These are phyloP conservation scores for Myioborus miniatus DNA, from an alignment of 2,797 vertebrate species.

Conservation along the genomic window DNA sequence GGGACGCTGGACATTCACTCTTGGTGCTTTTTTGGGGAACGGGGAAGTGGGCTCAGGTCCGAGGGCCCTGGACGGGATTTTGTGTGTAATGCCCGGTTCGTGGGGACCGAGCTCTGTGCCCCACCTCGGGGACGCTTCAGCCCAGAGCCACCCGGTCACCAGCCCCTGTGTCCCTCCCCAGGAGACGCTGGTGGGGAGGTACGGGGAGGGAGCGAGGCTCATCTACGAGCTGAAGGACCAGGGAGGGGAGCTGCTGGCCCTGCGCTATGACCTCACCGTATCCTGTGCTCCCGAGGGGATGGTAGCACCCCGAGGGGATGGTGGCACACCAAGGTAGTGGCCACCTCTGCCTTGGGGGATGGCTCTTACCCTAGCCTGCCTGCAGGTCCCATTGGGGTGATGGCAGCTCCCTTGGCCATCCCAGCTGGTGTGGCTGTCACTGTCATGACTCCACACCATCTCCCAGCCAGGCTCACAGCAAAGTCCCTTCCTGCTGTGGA, in stretches of 20 bases:
- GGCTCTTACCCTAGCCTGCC: accelerated
- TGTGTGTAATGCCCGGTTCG: accelerated
- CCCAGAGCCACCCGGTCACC: not conserved
- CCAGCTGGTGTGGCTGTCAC: not conserved
- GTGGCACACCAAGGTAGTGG: accelerated
- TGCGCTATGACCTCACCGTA: constrained; percentile 97
- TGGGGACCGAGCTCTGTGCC: not conserved
- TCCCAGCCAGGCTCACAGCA: not conserved
- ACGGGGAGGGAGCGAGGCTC: constrained; percentile 92
- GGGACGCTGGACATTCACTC: not conserved
- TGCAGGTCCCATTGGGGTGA: accelerated
- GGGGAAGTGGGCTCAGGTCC: accelerated
- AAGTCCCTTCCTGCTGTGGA: not conserved
- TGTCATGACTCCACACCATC: not conserved
- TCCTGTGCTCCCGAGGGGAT: constrained; percentile 69
- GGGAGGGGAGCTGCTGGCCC: constrained; percentile 92
- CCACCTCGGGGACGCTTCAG: accelerated
- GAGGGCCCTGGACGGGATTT: not conserved
- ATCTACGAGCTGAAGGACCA: constrained; percentile 98
- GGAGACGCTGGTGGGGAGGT: constrained; percentile 93
- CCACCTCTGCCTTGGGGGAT: not conserved
- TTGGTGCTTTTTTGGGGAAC: accelerated
- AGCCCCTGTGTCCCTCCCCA: constrained; percentile 24
- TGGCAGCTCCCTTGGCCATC: not conserved
- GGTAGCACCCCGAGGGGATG: accelerated